Evolutionary conservation across 2,797 vertebrate genomes (phyloP).

Genomic region (Cirrhinus mrigala): DNA sequence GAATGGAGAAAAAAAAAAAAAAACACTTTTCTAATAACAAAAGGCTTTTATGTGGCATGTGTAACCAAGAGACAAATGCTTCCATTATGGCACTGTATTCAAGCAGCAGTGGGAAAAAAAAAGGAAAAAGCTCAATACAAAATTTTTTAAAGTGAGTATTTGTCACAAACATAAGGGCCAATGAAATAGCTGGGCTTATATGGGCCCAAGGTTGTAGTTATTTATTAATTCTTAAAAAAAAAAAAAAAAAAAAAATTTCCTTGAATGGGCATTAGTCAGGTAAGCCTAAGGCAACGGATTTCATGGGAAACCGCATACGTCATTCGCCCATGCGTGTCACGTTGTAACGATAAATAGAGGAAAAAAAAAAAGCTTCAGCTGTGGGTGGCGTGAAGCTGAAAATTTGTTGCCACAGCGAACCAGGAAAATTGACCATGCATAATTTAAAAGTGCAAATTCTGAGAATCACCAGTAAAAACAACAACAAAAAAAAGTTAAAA

Average conservation of each 20-base stretch:
- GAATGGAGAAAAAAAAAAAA: neutral
- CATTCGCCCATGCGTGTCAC: neutral
- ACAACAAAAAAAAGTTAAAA: neutral
- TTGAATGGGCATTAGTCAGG: neutral
- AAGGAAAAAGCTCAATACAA: neutral
- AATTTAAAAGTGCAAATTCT: neutral
- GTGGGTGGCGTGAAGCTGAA: neutral
- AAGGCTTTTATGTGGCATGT: conserved; percentile 5
- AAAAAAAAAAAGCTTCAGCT: neutral
- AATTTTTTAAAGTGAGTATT: neutral
- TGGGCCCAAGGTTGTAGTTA: neutral
- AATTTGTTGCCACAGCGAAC: neutral
- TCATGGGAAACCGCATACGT: neutral
- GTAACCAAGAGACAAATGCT: neutral
- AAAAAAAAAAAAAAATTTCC: neutral
- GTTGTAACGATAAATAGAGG: neutral
- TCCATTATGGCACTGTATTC: neutral
- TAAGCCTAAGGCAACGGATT: neutral
- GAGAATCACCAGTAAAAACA: neutral
- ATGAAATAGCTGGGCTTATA: neutral
- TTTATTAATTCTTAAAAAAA: neutral
- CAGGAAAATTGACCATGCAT: neutral
- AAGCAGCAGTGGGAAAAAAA: neutral
- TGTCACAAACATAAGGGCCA: neutral
- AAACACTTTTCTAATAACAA: neutral